Conservation (phyloP, 2,888 invertebrate species). For the Plagodis dolabraria region DNA sequence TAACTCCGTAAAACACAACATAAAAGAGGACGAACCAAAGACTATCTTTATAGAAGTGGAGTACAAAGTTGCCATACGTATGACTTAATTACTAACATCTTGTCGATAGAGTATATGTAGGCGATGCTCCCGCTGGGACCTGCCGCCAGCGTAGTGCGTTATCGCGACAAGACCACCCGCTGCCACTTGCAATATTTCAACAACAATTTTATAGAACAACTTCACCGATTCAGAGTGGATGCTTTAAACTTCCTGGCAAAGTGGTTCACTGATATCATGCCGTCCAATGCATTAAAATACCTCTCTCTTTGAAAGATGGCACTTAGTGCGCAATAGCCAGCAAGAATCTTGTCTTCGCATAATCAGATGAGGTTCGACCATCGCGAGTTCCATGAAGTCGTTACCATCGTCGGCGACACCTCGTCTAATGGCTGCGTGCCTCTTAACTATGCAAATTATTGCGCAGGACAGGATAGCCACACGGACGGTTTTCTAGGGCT, state of each 20-base stretch:
- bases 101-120: slow-evolving; percentile 46
- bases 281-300: slow-evolving; percentile 52
- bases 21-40: too few relatives aligned
- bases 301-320: slow-evolving; percentile 20
- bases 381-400: slow-evolving; percentile 57
- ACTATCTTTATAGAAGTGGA: too few relatives aligned
- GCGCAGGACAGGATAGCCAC: slow-evolving; percentile 32
- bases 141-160: slow-evolving; percentile 48
- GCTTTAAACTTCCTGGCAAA: slow-evolving; percentile 40
- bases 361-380: slow-evolving; percentile 41
- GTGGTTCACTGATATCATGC: slow-evolving; percentile 36
- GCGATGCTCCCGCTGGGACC: slow-evolving; percentile 53
- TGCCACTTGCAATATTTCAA: slow-evolving; percentile 41
- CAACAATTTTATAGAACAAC: slow-evolving; percentile 52
- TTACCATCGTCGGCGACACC: slow-evolving; percentile 59
- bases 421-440: slow-evolving; percentile 56
- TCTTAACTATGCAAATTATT: slow-evolving; percentile 62
- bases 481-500: slow-evolving; percentile 27
- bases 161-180: slow-evolving; percentile 60
- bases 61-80: too few relatives aligned
- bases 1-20: too few relatives aligned
- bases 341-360: slow-evolving; percentile 50
- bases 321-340: slow-evolving; percentile 28
- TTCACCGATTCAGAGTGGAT: slow-evolving; percentile 12
- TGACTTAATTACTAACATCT: too few relatives aligned